Evolutionary conservation across 2,888 invertebrate genomes (phyloP).

Genomic region (Drosophila putrida): DNA sequence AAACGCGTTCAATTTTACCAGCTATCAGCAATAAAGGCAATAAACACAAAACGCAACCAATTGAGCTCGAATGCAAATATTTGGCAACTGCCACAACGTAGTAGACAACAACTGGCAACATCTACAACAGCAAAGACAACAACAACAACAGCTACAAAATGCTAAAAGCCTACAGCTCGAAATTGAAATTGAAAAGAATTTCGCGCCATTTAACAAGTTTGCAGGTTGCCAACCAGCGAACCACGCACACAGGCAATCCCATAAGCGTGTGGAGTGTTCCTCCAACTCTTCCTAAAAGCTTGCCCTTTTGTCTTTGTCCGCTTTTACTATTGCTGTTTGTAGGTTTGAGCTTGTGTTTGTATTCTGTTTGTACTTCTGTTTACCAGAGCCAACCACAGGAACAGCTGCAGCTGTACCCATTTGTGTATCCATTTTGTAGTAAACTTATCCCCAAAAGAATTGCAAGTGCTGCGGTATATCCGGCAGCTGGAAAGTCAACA

Average conservation of each 20-base stretch:
- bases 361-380: slow-evolving; percentile 40
- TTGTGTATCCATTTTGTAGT: slow-evolving; percentile 3
- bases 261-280: slow-evolving; percentile 39
- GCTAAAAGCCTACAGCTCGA: slow-evolving; percentile 49
- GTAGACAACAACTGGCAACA: slow-evolving; percentile 34
- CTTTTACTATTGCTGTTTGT: slow-evolving; percentile 1
- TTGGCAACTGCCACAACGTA: slow-evolving; percentile 52
- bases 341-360: slow-evolving; percentile 21
- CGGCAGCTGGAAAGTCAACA: slow-evolving; percentile 8
- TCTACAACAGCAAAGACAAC: slow-evolving; percentile 4
- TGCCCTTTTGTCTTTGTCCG: neutral
- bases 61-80: slow-evolving; percentile 80
- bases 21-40: slow-evolving; percentile 61
- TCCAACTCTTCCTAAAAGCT: neutral
- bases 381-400: slow-evolving; percentile 29
- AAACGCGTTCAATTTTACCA: slow-evolving; percentile 57
- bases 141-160: slow-evolving; percentile 23
- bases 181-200: slow-evolving; percentile 69
- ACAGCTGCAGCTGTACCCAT: slow-evolving; percentile 16
- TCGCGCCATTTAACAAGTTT: slow-evolving; percentile 67
- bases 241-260: slow-evolving; percentile 22
- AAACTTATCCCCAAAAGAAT: slow-evolving; percentile 4
- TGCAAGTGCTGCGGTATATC: slow-evolving; percentile 12
- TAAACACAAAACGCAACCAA: slow-evolving; percentile 79
- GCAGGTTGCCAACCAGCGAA: slow-evolving; percentile 29